These are phyloP conservation scores for Dicrurus megarhynchus DNA, from an alignment of 2,113 vertebrate species.

Conservation along the genomic window DNA sequence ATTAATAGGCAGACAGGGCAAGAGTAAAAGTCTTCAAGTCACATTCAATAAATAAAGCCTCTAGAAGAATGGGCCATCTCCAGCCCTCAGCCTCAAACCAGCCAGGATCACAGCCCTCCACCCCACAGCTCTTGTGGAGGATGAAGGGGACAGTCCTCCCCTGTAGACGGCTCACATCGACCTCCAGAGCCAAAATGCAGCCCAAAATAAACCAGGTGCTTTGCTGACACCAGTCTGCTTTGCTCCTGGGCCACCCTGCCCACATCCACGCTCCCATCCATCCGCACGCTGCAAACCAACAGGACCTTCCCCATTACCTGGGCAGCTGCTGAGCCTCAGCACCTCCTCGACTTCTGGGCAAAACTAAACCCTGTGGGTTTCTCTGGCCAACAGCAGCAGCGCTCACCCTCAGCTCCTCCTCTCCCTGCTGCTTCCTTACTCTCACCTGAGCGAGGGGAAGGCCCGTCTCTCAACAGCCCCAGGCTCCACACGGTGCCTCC, in stretches of 20 bases:
- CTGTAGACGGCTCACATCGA: rapidly evolving
- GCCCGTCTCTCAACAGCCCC: rapidly evolving
- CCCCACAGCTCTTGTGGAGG: rapidly evolving
- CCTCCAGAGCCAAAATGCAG: background rate
- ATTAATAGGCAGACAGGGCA: background rate
- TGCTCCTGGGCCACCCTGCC: background rate
- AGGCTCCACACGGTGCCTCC: rapidly evolving
- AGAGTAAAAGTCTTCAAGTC: background rate
- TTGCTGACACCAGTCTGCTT: background rate
- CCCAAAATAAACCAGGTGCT: background rate
- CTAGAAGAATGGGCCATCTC: rapidly evolving
- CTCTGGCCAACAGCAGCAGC: background rate
- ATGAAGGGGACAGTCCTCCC: background rate
- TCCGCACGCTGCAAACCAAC: rapidly evolving
- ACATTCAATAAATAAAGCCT: background rate
- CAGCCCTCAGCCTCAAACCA: background rate
- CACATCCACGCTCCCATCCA: rapidly evolving
- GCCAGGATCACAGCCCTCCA: background rate
- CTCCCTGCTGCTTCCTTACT: slow-evolving; percentile 15
- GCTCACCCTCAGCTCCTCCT: background rate
- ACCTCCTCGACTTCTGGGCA: background rate
- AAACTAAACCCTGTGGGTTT: background rate
- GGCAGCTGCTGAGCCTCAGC: background rate
- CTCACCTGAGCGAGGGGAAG: background rate
- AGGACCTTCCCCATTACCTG: background rate